A percentile compares a stretch with the other conserved stretches of the same genome.
Conservation (phyloP, 2,888 invertebrate genomes). For the Mimachlamys varia region DNA sequence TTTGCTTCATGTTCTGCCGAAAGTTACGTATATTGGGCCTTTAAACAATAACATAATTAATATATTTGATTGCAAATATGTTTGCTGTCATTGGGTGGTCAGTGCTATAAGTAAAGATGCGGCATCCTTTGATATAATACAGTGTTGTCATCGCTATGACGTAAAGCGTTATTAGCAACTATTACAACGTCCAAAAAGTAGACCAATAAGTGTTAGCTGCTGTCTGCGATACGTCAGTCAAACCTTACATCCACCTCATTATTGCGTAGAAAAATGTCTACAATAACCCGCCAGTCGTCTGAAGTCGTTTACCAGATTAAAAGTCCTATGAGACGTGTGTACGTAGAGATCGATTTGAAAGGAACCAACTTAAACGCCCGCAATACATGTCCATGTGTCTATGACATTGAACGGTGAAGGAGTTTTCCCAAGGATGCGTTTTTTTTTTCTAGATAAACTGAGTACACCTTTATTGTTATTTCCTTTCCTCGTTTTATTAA, state of each 20-base stretch:
- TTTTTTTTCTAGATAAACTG: neutral
- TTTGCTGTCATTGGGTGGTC: no score
- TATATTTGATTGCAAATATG: no score
- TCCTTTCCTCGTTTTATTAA: neutral
- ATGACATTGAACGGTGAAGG: neutral
- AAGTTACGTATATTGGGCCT: no score
- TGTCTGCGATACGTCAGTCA: slow-evolving; percentile 9
- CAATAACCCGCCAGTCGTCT: neutral
- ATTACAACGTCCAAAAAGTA: neutral
- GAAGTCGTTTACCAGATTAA: neutral
- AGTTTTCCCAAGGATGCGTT: neutral
- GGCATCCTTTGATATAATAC: no score
- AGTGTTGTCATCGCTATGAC: neutral
- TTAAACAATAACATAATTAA: no score
- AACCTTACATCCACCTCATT: neutral
- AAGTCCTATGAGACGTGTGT: neutral
- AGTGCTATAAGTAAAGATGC: no score
- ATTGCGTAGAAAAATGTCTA: neutral
- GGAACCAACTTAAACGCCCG: neutral
- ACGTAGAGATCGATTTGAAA: neutral
- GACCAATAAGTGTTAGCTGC: neutral
- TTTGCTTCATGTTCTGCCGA: no score
- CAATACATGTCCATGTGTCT: neutral
- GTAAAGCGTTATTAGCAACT: neutral
- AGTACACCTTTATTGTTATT: neutral